Evolutionary conservation across 1,140 invertebrate species (phyloP).

Genomic region (Ephestia elutella): DNA sequence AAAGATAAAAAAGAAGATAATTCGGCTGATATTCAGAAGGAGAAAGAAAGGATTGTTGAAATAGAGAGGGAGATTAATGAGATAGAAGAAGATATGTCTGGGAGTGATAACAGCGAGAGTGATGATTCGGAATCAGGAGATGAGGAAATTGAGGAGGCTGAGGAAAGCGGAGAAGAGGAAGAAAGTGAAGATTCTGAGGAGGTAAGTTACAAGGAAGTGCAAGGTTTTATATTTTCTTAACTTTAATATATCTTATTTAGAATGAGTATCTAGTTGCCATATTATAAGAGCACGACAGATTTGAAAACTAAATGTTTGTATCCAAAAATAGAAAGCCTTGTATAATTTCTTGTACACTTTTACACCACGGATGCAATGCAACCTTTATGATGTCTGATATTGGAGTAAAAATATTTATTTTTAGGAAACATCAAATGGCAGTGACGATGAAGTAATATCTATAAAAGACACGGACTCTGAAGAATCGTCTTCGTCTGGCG

Average conservation of each 20-base stretch:
- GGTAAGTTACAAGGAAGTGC: conserved; percentile 22
- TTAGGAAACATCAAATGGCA: conserved; percentile 9
- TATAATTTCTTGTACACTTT: too few relatives aligned
- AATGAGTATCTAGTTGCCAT: too few relatives aligned
- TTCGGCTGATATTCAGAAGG: conserved; percentile 50
- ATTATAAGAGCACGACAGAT: too few relatives aligned
- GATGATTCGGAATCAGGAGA: conserved; percentile 16
- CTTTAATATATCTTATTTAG: too few relatives aligned
- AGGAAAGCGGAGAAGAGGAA: conserved; percentile 23
- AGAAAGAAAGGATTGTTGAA: conserved; percentile 60
- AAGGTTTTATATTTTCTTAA: too few relatives aligned
- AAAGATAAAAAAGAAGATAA: conserved; percentile 37
- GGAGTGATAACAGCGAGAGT: conserved; percentile 33
- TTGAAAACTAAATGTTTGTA: too few relatives aligned
- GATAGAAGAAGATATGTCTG: conserved; percentile 51
- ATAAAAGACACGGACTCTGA: conserved; percentile 40
- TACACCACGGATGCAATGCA: too few relatives aligned
- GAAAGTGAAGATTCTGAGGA: conserved; percentile 24
- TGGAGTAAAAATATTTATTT: conserved; percentile 15
- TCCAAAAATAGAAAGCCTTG: too few relatives aligned
- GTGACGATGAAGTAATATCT: conserved; percentile 46
- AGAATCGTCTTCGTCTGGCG: conserved; percentile 24
- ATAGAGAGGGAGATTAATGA: conserved; percentile 61
- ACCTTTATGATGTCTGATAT: too few relatives aligned
- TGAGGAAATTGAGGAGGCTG: conserved; percentile 26